Evolutionary conservation across 2,113 vertebrate species (phyloP).

Genomic region (Chionis minor): DNA sequence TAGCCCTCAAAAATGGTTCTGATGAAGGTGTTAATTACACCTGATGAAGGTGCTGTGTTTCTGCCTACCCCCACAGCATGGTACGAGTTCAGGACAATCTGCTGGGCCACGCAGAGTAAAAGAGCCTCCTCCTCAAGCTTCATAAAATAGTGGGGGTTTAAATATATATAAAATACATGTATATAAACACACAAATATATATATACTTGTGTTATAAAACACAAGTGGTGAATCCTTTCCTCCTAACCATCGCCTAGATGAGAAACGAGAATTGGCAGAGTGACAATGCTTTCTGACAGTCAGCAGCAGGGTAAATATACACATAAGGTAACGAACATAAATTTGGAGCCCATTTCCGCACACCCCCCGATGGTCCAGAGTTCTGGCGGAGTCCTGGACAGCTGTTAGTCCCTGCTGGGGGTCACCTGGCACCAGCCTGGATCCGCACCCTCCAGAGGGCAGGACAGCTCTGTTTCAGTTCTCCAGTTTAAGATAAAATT

Average conservation of each 20-base stretch:
- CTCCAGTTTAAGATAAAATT: neutral
- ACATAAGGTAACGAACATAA: rapidly evolving
- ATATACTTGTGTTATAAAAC: neutral
- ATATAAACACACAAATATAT: too few relatives aligned
- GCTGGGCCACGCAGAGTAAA: neutral
- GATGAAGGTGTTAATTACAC: neutral
- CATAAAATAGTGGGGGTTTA: neutral
- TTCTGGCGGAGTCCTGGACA: neutral
- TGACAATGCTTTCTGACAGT: neutral
- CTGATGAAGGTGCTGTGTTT: neutral
- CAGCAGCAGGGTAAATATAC: neutral
- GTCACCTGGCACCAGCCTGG: neutral
- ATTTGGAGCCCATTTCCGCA: neutral
- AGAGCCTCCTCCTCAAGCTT: neutral
- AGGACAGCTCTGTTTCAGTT: neutral
- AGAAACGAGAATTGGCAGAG: neutral
- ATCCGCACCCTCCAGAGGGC: neutral
- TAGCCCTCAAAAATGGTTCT: neutral
- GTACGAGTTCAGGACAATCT: neutral
- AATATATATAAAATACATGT: too few relatives aligned
- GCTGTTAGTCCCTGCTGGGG: neutral
- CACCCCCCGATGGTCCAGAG: neutral
- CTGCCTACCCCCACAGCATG: neutral
- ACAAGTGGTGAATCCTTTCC: neutral
- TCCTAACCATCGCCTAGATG: neutral